Evolutionary conservation across 1,140 invertebrate species (phyloP).

Genomic region (Anthonomus grandis): DNA sequence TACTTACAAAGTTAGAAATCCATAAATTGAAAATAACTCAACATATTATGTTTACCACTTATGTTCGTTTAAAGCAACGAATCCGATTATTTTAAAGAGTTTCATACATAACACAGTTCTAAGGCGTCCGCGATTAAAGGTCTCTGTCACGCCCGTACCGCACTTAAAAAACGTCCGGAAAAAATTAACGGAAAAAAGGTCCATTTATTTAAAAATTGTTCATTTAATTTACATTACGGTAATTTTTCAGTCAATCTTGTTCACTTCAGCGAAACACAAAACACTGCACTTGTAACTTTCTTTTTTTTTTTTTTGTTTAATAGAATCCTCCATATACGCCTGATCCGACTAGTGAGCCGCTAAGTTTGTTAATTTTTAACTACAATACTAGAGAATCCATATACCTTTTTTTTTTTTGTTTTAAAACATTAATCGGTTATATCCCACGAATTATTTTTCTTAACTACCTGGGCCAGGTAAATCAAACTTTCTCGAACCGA

Average conservation of each 20-base stretch:
- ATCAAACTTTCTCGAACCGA: slow-evolving; percentile 18
- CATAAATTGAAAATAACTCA: slow-evolving; percentile 31
- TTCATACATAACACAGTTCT: slow-evolving; percentile 18
- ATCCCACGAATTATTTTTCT: slow-evolving; percentile 17
- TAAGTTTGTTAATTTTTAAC: slow-evolving; percentile 42
- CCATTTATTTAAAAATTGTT: slow-evolving; percentile 15
- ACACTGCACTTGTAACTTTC: slow-evolving; percentile 27
- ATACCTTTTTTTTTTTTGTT: slow-evolving; percentile 39
- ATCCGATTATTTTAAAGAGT: slow-evolving; percentile 18
- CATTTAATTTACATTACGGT: slow-evolving; percentile 27
- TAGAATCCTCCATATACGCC: neutral
- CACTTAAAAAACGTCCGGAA: slow-evolving; percentile 24
- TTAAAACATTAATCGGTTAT: slow-evolving; percentile 6
- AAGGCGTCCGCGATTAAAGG: slow-evolving; percentile 15
- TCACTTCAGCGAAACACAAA: slow-evolving; percentile 25
- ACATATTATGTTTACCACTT: slow-evolving; percentile 17
- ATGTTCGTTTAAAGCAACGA: slow-evolving; percentile 20
- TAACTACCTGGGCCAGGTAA: slow-evolving; percentile 11
- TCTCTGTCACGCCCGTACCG: slow-evolving; percentile 13
- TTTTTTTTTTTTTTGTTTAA: slow-evolving; percentile 7
- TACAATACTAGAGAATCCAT: slow-evolving; percentile 46
- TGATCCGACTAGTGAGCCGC: slow-evolving; percentile 47
- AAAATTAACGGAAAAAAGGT: slow-evolving; percentile 26
- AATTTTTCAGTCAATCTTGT: slow-evolving; percentile 15
- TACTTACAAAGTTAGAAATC: slow-evolving; percentile 42